Evolutionary conservation across 2,113 vertebrate species (phyloP).

Genomic region (Andinoacara biseriatus): DNA sequence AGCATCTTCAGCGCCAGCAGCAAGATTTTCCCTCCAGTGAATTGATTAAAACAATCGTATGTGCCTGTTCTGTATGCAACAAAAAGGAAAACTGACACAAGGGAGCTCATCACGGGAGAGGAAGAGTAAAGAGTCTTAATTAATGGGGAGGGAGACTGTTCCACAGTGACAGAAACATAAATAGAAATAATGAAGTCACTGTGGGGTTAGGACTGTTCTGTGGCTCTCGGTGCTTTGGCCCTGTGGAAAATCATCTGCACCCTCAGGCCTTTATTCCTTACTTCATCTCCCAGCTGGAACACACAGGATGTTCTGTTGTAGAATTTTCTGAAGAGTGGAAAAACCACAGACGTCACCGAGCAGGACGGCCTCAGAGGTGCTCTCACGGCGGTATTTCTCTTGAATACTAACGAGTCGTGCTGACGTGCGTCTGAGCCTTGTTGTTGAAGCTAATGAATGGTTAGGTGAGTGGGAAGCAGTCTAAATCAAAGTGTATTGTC

Average conservation of each 20-base stretch:
- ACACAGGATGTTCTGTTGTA: conserved; percentile 50
- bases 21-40: conserved; percentile 34
- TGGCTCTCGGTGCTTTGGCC: conserved; percentile 45
- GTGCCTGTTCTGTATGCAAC: conserved; percentile 36
- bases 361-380: not conserved
- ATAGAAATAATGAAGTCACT: conserved; percentile 80
- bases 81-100: conserved; percentile 62
- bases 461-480: not conserved
- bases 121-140: conserved; percentile 73
- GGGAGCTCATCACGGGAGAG: conserved; percentile 72
- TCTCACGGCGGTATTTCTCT: not conserved
- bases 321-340: conserved; percentile 43
- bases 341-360: conserved; percentile 42
- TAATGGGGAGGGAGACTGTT: conserved; percentile 57
- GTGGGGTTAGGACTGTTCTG: conserved; percentile 67
- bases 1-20: conserved; percentile 31
- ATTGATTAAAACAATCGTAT: conserved; percentile 74
- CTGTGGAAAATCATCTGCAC: conserved; percentile 27
- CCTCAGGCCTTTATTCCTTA: conserved; percentile 47
- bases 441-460: conserved; percentile 16
- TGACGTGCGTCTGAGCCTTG: conserved; percentile 25
- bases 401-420: conserved; percentile 21
- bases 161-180: conserved; percentile 62
- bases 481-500: conserved; percentile 8
- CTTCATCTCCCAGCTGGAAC: conserved; percentile 53